Conservation (phyloP, 2,797 vertebrate genomes). For the Catamblyrhynchus diadema region DNA sequence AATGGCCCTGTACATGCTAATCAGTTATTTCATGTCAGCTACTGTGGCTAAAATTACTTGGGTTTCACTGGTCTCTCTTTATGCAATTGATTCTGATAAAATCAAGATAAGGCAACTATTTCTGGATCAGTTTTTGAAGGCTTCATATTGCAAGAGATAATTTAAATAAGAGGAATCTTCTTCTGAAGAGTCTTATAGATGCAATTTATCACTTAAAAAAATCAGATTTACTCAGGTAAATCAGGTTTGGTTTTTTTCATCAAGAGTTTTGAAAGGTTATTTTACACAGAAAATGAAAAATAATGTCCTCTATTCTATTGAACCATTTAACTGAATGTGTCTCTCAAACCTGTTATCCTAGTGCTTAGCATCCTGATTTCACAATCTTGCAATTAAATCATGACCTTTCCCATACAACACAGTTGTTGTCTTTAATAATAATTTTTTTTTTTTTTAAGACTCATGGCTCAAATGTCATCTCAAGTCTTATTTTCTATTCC, state of each 20-base stretch:
- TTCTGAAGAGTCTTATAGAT: neutral
- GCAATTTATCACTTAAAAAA: neutral
- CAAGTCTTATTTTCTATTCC: slow-evolving; percentile 56
- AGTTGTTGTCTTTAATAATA: slow-evolving; percentile 54
- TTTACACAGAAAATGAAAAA: slow-evolving; percentile 41
- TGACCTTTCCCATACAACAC: slow-evolving; percentile 42
- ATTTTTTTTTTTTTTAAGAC: neutral
- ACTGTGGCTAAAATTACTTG: neutral
- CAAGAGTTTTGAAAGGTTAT: slow-evolving; percentile 11
- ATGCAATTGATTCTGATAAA: neutral
- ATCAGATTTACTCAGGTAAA: neutral
- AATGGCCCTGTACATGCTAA: neutral
- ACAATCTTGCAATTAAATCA: slow-evolving; percentile 62
- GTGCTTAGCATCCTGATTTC: slow-evolving; percentile 39
- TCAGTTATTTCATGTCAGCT: neutral
- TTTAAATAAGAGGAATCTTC: neutral
- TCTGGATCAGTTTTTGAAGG: neutral
- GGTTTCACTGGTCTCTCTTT: neutral
- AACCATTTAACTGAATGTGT: slow-evolving; percentile 21
- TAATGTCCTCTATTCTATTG: neutral
- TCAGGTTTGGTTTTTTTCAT: neutral
- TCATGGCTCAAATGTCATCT: slow-evolving; percentile 48
- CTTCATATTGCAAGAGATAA: neutral
- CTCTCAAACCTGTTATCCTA: slow-evolving; percentile 27
- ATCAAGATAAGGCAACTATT: neutral